Evolutionary conservation across 2,797 vertebrate species (phyloP).

Genomic region (Arrhamphus sclerolepis): DNA sequence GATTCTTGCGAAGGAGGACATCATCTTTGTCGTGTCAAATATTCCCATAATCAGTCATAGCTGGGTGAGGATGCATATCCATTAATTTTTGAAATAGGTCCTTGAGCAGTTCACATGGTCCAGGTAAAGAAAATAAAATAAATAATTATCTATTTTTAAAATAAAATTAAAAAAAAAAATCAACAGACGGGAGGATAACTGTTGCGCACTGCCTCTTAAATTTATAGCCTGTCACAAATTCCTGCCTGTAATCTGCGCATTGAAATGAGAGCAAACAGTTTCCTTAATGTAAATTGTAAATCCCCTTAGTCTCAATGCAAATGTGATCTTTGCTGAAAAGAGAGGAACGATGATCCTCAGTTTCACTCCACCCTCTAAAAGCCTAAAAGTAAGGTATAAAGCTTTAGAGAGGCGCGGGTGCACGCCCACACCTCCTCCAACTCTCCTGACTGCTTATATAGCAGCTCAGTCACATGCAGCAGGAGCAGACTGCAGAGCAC

Average conservation of each 20-base stretch:
- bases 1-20: slow-evolving; percentile 36
- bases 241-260: background rate
- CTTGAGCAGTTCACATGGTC: slow-evolving; percentile 36
- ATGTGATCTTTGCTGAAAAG: background rate
- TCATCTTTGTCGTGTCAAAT: slow-evolving; percentile 59
- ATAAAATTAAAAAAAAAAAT: too few relatives aligned
- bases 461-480: slow-evolving; percentile 6
- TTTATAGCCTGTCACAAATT: slow-evolving; percentile 16
- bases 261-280: slow-evolving; percentile 1
- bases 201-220: background rate
- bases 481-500: background rate
- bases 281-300: background rate
- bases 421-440: slow-evolving; percentile 44
- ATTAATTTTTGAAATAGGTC: slow-evolving; percentile 35
- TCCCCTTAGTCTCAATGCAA: background rate
- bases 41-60: slow-evolving; percentile 56
- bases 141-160: too few relatives aligned
- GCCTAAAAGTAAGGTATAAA: slow-evolving; percentile 14
- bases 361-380: slow-evolving; percentile 27
- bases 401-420: slow-evolving; percentile 21
- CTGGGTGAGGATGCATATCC: slow-evolving; percentile 41
- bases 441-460: slow-evolving; percentile 1
- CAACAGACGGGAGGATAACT: background rate
- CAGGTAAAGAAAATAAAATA: slow-evolving; percentile 9
- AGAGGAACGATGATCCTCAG: slow-evolving; percentile 6